phyloP scores from a whole-genome alignment of 1,140 invertebrate species.

The Periplaneta americana region DNA sequence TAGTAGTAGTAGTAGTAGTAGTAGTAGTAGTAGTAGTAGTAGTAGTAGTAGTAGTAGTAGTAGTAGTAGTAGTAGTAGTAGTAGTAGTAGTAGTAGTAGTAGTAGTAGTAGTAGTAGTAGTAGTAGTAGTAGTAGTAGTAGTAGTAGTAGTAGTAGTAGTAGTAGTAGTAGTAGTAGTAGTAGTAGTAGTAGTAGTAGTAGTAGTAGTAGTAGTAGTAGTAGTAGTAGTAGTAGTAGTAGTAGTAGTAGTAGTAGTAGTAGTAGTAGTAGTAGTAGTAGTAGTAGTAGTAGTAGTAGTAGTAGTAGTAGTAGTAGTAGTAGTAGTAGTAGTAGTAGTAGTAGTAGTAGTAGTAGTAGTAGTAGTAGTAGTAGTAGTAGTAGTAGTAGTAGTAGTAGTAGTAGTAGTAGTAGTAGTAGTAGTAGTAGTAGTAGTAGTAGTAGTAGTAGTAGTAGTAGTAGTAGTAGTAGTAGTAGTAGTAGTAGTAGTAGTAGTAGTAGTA shows the following conservation, averaged over 20 bases:
- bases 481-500: background rate
- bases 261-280: background rate
- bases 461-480: background rate
- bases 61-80: background rate
- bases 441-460: background rate
- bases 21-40: background rate
- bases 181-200: background rate
- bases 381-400: background rate
- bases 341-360: background rate
- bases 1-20: background rate
- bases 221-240: background rate
- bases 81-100: background rate
- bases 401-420: background rate
- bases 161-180: background rate
- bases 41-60: background rate
- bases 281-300: background rate
- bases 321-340: background rate
- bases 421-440: background rate
- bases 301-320: background rate
- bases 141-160: background rate
- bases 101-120: background rate
- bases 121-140: background rate
- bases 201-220: background rate
- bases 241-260: background rate
- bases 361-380: background rate